Percentiles rank a stretch among this genome's conserved stretches.
Conservation (phyloP, 2,113 vertebrate genomes). For the human (Homo sapiens) region GRCh38 chr2:134353501-134354000, state of each 20-base stretch:
- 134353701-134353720: neutral
- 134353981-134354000: neutral
- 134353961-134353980: neutral
- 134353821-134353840: neutral
- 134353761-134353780: neutral
- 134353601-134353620: slow-evolving; percentile 64
- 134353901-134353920: neutral
- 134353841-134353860: neutral
- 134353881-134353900: neutral
- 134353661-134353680: slow-evolving; percentile 38
- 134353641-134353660: slow-evolving; percentile 47
- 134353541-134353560: neutral
- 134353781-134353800: neutral
- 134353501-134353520: neutral
- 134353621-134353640: slow-evolving; percentile 63
- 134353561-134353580: slow-evolving; percentile 28
- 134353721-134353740: neutral
- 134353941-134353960: neutral
- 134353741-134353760: neutral
- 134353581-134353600: slow-evolving; percentile 43
- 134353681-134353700: slow-evolving; percentile 31
- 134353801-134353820: neutral
- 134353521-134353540: slow-evolving; percentile 3
- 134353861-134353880: neutral
- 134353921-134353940: neutral